Conservation (phyloP, 1,140 invertebrate species). For the Aphaenogaster floridana region DNA sequence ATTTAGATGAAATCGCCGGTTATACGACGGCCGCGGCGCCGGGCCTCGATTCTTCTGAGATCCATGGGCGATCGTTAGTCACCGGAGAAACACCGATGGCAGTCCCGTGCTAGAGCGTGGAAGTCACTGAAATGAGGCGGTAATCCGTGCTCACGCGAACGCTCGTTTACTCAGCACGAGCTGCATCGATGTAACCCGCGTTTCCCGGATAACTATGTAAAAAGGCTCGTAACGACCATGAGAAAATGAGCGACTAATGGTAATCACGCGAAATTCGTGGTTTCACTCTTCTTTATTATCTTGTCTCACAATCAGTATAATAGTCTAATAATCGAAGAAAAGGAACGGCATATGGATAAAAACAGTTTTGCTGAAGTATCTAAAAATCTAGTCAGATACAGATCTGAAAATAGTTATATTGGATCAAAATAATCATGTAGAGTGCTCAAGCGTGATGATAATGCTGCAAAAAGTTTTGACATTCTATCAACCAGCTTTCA, state of each 20-base stretch:
- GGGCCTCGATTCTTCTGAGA: conserved; percentile 12
- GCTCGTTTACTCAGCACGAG: background rate
- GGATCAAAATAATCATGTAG: too few species aligned
- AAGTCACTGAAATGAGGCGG: conserved; percentile 29
- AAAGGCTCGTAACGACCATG: background rate
- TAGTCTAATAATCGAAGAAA: background rate
- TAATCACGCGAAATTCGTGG: background rate
- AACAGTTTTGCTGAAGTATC: too few species aligned
- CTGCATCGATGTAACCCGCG: background rate
- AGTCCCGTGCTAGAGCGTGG: background rate
- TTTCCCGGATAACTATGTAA: background rate
- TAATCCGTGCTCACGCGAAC: conserved; percentile 14
- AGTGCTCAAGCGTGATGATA: too few species aligned
- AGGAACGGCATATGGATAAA: too few species aligned
- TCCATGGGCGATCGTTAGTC: conserved; percentile 13
- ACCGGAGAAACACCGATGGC: conserved; percentile 12
- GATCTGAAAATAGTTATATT: too few species aligned
- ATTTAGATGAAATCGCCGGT: conserved; percentile 51
- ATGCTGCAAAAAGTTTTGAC: too few species aligned
- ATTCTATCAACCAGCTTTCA: too few species aligned
- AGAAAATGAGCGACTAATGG: background rate
- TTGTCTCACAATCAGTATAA: background rate
- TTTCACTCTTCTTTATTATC: background rate
- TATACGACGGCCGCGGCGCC: background rate
- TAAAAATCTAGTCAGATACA: too few species aligned